Evolutionary conservation across 2,113 vertebrate species (phyloP).

Genomic region (Cryptomyrus ogoouensis): DNA sequence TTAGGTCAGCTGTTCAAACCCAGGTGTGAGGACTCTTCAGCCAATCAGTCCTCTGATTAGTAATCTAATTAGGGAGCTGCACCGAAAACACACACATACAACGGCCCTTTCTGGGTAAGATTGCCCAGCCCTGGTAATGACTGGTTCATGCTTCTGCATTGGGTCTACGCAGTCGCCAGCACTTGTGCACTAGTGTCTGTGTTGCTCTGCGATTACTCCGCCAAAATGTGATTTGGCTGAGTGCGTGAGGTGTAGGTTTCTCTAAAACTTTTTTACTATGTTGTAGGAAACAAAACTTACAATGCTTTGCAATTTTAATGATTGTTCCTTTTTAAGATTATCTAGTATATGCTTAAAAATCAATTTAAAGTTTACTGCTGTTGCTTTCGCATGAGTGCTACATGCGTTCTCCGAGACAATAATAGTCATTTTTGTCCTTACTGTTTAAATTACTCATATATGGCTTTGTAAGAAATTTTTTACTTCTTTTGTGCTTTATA

Average conservation of each 20-base stretch:
- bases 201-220: neutral
- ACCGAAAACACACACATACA: neutral
- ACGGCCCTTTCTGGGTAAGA: neutral
- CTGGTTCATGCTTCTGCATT: neutral
- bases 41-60: neutral
- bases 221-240: neutral
- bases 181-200: neutral
- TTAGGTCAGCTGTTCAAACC: neutral
- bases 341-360: neutral
- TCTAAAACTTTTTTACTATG: neutral
- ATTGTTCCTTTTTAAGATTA: neutral
- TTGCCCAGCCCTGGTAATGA: neutral
- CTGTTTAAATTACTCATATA: neutral
- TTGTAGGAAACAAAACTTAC: neutral
- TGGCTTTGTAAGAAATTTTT: neutral
- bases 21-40: neutral
- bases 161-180: neutral
- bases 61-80: neutral
- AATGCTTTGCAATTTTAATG: neutral
- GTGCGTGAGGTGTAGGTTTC: neutral
- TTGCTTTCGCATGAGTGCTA: neutral
- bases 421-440: neutral
- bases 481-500: neutral
- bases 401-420: neutral
- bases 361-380: neutral